A percentile compares a stretch with the other conserved stretches of the same genome.
phyloP scores from a whole-genome alignment of 2,797 vertebrate species.

The Graptemys geographica region DNA sequence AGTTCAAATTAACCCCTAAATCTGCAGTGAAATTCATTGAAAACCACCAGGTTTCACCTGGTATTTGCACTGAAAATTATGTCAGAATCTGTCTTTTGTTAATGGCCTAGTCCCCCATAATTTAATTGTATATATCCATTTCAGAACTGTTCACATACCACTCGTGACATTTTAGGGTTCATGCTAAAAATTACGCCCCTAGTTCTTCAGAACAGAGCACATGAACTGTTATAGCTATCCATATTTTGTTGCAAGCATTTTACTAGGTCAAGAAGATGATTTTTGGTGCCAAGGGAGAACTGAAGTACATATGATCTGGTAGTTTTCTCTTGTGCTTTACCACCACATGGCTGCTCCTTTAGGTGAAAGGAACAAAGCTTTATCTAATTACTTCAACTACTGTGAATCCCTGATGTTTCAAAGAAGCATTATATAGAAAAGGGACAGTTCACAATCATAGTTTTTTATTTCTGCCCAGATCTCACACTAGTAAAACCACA shows the following conservation, averaged over 20 bases:
- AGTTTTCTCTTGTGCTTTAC: constrained; percentile 14
- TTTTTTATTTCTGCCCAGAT: constrained; percentile 46
- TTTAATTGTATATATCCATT: not conserved
- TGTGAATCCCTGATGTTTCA: constrained; percentile 40
- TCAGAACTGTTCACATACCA: not conserved
- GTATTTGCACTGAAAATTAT: not conserved
- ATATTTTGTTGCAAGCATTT: not conserved
- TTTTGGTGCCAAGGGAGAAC: not conserved
- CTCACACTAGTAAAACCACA: constrained; percentile 17
- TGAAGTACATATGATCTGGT: not conserved
- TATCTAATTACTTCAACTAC: constrained; percentile 58
- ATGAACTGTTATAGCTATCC: not conserved
- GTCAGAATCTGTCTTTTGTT: not conserved
- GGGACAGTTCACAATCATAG: constrained; percentile 16
- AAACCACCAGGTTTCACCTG: not conserved
- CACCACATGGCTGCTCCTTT: constrained; percentile 42
- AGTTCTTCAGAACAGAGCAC: not conserved
- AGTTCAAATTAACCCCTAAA: not conserved
- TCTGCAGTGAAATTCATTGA: not conserved
- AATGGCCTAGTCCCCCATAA: not conserved
- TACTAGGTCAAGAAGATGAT: not conserved
- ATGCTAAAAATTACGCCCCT: fast-evolving
- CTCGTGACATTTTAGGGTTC: fast-evolving
- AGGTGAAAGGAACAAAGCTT: constrained; percentile 57
- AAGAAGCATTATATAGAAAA: constrained; percentile 34